A percentile compares a stretch with the other conserved stretches of the same genome.
These are phyloP conservation scores for Sinonovacula constricta DNA, from an alignment of 1,140 invertebrate genomes.

Conservation along the genomic window DNA sequence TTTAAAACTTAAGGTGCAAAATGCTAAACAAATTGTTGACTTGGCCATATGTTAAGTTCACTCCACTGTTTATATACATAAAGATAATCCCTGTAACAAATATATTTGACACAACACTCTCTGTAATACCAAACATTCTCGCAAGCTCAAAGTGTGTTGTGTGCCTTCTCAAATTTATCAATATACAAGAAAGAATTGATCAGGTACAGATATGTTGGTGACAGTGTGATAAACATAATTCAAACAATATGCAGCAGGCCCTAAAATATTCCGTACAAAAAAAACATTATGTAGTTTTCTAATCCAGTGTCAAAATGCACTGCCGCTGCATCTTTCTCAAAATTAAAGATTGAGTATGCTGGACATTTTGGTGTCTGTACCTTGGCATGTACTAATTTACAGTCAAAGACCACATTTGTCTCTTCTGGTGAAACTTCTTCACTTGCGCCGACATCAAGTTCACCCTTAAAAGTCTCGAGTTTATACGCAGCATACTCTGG, in stretches of 20 bases:
- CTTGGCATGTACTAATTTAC: not conserved
- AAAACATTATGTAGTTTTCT: constrained; percentile 36
- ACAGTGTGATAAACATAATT: constrained; percentile 40
- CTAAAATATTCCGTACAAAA: constrained; percentile 48
- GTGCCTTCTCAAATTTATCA: constrained; percentile 49
- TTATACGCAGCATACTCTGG: not conserved
- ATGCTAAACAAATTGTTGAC: constrained; percentile 19
- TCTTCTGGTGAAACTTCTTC: not conserved
- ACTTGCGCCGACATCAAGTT: not conserved
- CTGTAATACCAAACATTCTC: constrained; percentile 39
- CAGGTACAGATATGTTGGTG: constrained; percentile 21
- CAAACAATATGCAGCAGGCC: constrained; percentile 47
- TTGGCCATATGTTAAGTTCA: constrained; percentile 46
- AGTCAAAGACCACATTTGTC: not conserved
- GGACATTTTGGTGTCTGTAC: constrained; percentile 4
- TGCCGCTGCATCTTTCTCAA: constrained; percentile 10
- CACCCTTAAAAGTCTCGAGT: not conserved
- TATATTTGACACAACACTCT: constrained; percentile 41
- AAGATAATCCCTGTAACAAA: constrained; percentile 50
- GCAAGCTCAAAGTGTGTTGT: constrained; percentile 49
- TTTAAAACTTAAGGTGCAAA: constrained; percentile 63
- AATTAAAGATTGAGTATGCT: constrained; percentile 10
- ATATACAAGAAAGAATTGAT: constrained; percentile 47
- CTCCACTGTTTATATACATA: constrained; percentile 49
- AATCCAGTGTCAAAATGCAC: constrained; percentile 52